These are phyloP conservation scores for Ictalurus punctatus DNA, from an alignment of 2,113 vertebrate species.

Conservation along the genomic window DNA sequence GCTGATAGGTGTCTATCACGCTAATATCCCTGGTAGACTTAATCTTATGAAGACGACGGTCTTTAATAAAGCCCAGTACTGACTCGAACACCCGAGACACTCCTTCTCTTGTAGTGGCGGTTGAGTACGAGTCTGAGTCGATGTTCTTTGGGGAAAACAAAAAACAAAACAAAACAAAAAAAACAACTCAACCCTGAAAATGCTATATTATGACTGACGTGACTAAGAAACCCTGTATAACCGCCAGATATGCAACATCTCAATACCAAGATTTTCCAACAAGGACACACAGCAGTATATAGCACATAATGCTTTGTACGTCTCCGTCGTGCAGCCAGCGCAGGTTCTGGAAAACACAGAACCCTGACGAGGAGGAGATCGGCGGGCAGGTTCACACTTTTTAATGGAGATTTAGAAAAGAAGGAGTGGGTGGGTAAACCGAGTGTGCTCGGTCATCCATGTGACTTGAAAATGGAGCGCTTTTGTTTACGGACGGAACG, in stretches of 20 bases:
- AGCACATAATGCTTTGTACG: no score
- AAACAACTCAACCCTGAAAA: background rate
- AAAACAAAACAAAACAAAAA: background rate
- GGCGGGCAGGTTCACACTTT: background rate
- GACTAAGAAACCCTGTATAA: background rate
- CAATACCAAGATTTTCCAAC: background rate
- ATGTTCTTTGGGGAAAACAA: background rate
- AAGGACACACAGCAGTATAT: background rate
- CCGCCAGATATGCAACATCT: background rate
- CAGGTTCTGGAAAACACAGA: background rate
- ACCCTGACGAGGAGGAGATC: background rate
- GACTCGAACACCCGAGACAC: background rate
- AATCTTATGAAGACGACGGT: background rate
- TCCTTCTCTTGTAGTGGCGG: background rate
- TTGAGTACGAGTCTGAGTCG: background rate
- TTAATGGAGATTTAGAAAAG: background rate
- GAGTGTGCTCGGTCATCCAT: constrained; percentile 2
- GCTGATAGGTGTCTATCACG: no score
- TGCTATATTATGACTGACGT: background rate
- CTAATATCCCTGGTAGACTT: background rate
- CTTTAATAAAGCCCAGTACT: background rate
- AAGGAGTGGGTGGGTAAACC: background rate
- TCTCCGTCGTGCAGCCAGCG: background rate
- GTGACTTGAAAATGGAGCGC: constrained; percentile 18
- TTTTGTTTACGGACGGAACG: constrained; percentile 10